Evolutionary conservation across 2,797 vertebrate species (phyloP).

Genomic region (Crocidura indochinensis): DNA sequence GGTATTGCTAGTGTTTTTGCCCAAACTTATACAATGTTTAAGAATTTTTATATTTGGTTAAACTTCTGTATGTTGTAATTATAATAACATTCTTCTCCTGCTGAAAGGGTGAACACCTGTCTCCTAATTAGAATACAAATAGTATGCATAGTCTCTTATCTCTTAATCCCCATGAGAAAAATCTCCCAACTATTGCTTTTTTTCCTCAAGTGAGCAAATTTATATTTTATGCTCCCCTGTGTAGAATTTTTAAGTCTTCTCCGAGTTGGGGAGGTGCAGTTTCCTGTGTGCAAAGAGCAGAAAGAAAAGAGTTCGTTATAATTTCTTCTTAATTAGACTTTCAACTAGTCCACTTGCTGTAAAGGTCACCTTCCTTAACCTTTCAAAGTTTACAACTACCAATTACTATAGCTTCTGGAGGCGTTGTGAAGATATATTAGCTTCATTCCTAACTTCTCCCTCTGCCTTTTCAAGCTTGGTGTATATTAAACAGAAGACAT

Average conservation of each 20-base stretch:
- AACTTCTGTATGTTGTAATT: too few relatives aligned
- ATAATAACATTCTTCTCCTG: too few relatives aligned
- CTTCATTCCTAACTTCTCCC: constrained; percentile 19
- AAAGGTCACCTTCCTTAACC: constrained; percentile 57
- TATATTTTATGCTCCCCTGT: neutral
- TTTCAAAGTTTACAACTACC: constrained; percentile 52
- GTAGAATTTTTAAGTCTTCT: neutral
- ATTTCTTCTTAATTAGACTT: constrained; percentile 71
- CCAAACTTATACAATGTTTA: too few relatives aligned
- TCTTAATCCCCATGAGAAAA: too few relatives aligned
- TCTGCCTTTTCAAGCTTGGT: neutral
- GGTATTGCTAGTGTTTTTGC: too few relatives aligned
- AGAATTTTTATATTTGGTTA: too few relatives aligned
- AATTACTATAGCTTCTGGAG: constrained; percentile 51
- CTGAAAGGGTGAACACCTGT: too few relatives aligned
- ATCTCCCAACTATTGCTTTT: neutral
- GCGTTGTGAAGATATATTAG: neutral
- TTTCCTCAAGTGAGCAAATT: neutral
- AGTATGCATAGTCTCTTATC: too few relatives aligned
- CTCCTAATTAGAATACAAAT: too few relatives aligned
- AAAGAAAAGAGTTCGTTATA: constrained; percentile 2
- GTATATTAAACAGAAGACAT: constrained; percentile 19
- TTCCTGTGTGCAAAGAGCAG: neutral
- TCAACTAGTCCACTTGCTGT: constrained; percentile 16
- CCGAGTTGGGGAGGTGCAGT: neutral